A percentile compares a stretch with the other conserved stretches of the same genome.
Evolutionary conservation across 2,113 vertebrate species (phyloP).

Genomic region (Alligator sinensis): DNA sequence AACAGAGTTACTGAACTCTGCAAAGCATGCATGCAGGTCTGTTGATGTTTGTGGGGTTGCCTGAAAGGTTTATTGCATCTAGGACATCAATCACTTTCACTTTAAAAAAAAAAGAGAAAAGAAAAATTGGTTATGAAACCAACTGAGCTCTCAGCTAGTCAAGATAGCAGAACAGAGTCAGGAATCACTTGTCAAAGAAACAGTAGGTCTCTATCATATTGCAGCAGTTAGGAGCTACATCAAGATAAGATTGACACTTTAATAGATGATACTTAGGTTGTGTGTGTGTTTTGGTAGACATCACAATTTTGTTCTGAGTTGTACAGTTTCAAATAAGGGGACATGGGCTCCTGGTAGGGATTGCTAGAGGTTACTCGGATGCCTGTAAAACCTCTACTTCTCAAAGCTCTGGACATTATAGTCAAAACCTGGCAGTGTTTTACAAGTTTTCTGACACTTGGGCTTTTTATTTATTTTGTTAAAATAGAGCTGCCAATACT

Average conservation of each 20-base stretch:
- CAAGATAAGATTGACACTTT: constrained; percentile 30
- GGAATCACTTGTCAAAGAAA: constrained; percentile 21
- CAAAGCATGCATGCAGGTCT: neutral
- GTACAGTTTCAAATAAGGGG: neutral
- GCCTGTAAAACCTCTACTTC: neutral
- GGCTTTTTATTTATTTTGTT: constrained; percentile 36
- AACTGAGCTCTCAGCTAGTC: no score
- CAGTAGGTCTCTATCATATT: neutral
- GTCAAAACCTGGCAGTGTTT: constrained; percentile 50
- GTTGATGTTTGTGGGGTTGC: constrained; percentile 26
- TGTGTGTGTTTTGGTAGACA: constrained; percentile 25
- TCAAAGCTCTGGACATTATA: neutral
- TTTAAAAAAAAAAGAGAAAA: constrained; percentile 42
- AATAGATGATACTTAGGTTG: constrained; percentile 16
- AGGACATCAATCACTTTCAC: constrained; percentile 43
- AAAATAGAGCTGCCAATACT: constrained; percentile 5
- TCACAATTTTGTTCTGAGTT: constrained; percentile 19
- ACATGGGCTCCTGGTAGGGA: neutral
- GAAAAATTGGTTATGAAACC: no score
- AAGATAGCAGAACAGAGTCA: neutral
- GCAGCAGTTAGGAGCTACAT: constrained; percentile 12
- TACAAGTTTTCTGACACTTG: constrained; percentile 8
- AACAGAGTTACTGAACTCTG: neutral
- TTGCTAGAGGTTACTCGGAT: neutral
- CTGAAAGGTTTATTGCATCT: constrained; percentile 25